Percentiles rank a stretch among this genome's conserved stretches.
These are phyloP conservation scores for Entomobrya multifasciata DNA, from an alignment of 2,888 invertebrate species.

Conservation along the genomic window DNA sequence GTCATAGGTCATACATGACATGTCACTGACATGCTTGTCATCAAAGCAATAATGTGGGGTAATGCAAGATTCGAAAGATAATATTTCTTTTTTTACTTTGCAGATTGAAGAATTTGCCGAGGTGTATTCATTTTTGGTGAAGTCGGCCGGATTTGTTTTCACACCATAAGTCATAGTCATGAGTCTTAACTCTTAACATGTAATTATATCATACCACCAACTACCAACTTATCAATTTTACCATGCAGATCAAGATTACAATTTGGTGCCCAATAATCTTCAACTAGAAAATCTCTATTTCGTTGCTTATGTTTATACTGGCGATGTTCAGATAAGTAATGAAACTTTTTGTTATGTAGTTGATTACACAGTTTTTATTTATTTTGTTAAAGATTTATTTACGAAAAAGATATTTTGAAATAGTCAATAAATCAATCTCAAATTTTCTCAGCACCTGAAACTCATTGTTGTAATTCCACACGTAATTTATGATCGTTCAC, in stretches of 20 bases:
- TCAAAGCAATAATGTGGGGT: background rate
- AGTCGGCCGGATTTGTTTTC: conserved; percentile 87
- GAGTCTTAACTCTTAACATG: no score
- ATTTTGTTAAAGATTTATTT: background rate
- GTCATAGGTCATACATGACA: no score
- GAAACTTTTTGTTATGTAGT: no score
- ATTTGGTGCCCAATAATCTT: no score
- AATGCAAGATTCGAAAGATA: background rate
- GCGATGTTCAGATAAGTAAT: no score
- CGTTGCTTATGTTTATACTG: no score
- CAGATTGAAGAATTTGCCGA: conserved; percentile 96
- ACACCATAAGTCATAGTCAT: conserved; percentile 63
- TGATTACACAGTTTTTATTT: background rate
- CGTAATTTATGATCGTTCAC: no score
- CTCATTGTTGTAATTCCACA: no score
- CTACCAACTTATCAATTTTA: background rate
- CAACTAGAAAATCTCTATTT: no score
- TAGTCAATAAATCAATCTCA: conserved; percentile 11
- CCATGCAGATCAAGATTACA: no score
- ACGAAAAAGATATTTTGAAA: background rate
- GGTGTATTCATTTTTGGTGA: conserved; percentile 90
- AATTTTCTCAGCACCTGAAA: background rate
- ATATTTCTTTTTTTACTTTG: conserved; percentile 36
- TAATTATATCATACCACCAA: no score
- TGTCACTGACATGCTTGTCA: no score